Percentiles rank a stretch among this genome's conserved stretches.
These are phyloP conservation scores for Pantherophis guttatus DNA, from an alignment of 2,113 vertebrate genomes.

Conservation along the genomic window DNA sequence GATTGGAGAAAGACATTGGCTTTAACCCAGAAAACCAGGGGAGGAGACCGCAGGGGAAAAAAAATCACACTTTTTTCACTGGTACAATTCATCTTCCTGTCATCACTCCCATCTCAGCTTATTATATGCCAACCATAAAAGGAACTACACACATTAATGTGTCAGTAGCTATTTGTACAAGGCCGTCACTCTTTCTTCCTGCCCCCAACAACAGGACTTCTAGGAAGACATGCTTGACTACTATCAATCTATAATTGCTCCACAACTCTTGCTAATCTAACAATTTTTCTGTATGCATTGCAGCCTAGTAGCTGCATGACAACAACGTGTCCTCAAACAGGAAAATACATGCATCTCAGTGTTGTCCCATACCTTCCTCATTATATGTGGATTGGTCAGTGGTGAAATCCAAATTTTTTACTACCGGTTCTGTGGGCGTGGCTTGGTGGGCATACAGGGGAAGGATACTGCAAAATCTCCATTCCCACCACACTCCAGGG, in stretches of 20 bases:
- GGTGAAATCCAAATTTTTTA: no score
- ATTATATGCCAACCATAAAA: neutral
- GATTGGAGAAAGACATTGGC: neutral
- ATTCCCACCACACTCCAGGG: no score
- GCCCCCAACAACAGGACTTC: neutral
- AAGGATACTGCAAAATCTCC: no score
- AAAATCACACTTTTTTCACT: neutral
- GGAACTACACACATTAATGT: neutral
- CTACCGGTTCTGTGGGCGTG: no score
- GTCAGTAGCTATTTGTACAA: neutral
- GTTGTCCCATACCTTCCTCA: neutral
- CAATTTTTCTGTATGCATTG: neutral
- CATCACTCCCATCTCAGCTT: neutral
- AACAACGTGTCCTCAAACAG: neutral
- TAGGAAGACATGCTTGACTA: neutral
- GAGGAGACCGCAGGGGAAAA: neutral
- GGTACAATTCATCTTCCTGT: neutral
- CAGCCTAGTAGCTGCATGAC: neutral
- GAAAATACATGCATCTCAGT: neutral
- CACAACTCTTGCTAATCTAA: neutral
- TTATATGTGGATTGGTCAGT: neutral
- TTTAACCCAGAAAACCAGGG: neutral
- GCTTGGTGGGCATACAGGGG: no score
- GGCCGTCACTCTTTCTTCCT: neutral
- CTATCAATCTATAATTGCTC: neutral